Evolutionary conservation across 2,797 vertebrate genomes (phyloP), one percentile per base, ranked within the genome.

Genomic region (Catamblyrhynchus diadema): DNA sequence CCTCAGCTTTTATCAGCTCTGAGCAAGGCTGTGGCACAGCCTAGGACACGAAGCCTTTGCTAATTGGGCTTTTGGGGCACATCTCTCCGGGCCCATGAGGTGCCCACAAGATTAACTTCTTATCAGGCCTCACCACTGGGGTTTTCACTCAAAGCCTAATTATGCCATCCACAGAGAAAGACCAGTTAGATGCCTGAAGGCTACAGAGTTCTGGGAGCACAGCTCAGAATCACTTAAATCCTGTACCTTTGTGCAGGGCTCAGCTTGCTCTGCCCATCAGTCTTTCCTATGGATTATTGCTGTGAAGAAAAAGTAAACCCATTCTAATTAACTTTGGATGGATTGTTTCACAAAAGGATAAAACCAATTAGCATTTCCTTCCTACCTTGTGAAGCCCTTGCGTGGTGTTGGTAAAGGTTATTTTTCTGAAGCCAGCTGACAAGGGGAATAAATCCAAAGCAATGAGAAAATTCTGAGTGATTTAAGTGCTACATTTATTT

Each of bases 141-240:
- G 75, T 66, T 96, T 96, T 73, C 89, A 71, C 85, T 93, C 77
- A 13, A 66, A 67, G 59, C 53, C 42, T 95, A 94, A 96, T 96
- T 96, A 93, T 90, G 41, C 77, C 70, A 64, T 96, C 80, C 86
- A 42, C 90, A 41, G 72, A 90, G 72, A 65, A 90, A 84, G 87
- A 72, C 30, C 80, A 67, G 67, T 64, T 2, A 94, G 91, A 81
- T 88, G 95, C 96, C 95, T 77, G 56, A 75, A 91, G 95, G 94
- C 95, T 81, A 12, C 47, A 0, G 82, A 72, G 66, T 79, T 92
- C 70, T 93, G 80, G 57, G 73, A 93, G 70, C 56, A 12, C 30
- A 70, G 87, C 87, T 96, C 70, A 30, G 86, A 92, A 94, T 91
- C 94, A 25, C 77, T 96, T 73, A 86, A 95, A 96, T 94, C 95